Percentiles rank a stretch among this genome's conserved stretches.
Conservation (phyloP, 2,888 invertebrate genomes). For the Thera britannica region DNA sequence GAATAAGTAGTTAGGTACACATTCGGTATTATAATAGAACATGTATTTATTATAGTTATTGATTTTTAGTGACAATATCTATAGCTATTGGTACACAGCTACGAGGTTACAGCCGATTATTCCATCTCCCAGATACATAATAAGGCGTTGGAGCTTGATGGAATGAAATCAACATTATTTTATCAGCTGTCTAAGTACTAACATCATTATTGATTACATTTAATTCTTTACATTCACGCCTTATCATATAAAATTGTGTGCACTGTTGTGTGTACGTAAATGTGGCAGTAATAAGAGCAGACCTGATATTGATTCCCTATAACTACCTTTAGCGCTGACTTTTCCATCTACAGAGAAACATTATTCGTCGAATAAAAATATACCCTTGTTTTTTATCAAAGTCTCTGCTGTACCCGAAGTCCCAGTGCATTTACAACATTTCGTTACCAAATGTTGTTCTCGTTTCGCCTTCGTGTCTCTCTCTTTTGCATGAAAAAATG, state of each 20-base stretch:
- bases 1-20: neutral
- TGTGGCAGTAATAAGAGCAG: constrained; percentile 43
- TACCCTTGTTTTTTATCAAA: no score
- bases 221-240: constrained; percentile 14
- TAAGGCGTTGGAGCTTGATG: constrained; percentile 15
- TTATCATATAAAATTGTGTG: constrained; percentile 32
- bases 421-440: no score
- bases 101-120: neutral
- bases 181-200: constrained; percentile 2
- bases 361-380: no score
- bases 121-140: constrained; percentile 13
- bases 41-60: neutral
- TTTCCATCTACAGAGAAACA: no score
- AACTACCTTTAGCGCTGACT: constrained; percentile 14
- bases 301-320: constrained; percentile 33
- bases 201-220: constrained; percentile 2
- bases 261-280: constrained; percentile 30
- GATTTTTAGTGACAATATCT: constrained; percentile 5
- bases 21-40: neutral
- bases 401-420: no score
- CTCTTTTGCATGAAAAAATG: no score
- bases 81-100: neutral
- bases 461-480: no score
- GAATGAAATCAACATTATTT: constrained; percentile 6
- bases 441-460: no score